Conservation (phyloP, 2,113 vertebrate genomes). For the Puffinus mauretanicus region DNA sequence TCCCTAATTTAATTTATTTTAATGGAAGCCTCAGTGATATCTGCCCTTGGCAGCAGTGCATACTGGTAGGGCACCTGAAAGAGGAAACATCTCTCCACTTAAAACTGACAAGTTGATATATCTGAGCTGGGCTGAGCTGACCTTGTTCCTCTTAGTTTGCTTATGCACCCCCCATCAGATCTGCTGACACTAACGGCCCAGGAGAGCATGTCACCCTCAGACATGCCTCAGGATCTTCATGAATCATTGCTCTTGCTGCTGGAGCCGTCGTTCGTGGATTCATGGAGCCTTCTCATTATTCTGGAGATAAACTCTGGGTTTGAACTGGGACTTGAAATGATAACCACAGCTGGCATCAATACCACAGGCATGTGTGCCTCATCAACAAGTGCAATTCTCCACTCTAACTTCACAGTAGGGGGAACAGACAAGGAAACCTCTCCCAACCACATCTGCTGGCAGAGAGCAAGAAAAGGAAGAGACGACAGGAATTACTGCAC, state of each 20-base stretch:
- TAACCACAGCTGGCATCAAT: neutral
- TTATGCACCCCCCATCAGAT: neutral
- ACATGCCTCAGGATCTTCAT: neutral
- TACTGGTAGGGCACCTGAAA: neutral
- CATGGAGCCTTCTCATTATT: neutral
- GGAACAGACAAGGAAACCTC: neutral
- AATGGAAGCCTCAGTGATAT: neutral
- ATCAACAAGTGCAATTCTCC: neutral
- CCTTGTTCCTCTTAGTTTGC: neutral
- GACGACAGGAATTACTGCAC: neutral
- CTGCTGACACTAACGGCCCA: neutral
- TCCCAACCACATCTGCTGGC: neutral
- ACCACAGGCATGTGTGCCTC: fast-evolving
- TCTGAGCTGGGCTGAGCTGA: neutral
- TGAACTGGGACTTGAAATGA: neutral
- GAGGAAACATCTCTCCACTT: neutral
- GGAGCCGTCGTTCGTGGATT: neutral
- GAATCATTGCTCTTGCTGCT: neutral
- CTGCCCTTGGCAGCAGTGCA: neutral
- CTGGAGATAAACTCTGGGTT: neutral
- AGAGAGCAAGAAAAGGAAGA: neutral
- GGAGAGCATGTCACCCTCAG: neutral
- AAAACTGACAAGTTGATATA: neutral
- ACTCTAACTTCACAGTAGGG: neutral
- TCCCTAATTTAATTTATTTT: neutral